A percentile compares a stretch with the other conserved stretches of the same genome.
These are phyloP conservation scores for Melierax canorus DNA, from an alignment of 2,113 vertebrate species.

Conservation along the genomic window DNA sequence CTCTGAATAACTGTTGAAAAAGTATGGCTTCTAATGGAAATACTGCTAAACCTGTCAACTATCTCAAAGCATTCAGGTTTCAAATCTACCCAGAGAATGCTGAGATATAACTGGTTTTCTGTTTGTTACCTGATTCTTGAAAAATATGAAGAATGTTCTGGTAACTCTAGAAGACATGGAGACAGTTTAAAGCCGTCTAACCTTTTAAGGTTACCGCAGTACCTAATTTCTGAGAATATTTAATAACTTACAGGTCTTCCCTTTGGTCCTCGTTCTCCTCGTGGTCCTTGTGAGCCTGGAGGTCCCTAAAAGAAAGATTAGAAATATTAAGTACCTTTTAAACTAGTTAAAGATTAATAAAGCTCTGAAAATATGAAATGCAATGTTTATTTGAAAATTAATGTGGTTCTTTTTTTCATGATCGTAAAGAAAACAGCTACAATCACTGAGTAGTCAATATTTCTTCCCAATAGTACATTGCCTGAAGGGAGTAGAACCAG, in stretches of 20 bases:
- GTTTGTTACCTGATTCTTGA: not conserved
- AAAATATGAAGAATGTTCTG: not conserved
- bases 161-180: not conserved
- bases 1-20: not conserved
- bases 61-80: not conserved
- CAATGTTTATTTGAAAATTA: not conserved
- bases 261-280: conserved; percentile 89
- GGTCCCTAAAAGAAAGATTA: conserved; percentile 81
- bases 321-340: not conserved
- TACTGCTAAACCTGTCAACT: not conserved
- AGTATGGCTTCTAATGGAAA: not conserved
- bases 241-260: conserved; percentile 86
- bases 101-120: not conserved
- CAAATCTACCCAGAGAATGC: not conserved
- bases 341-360: not conserved
- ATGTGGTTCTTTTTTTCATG: not conserved
- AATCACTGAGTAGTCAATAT: not conserved
- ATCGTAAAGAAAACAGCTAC: not conserved
- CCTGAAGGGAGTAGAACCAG: not conserved
- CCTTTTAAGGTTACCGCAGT: not conserved
- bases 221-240: not conserved
- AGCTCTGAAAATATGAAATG: not conserved
- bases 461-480: not conserved
- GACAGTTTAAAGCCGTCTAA: not conserved
- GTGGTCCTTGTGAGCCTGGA: conserved; percentile 86